A percentile compares a stretch with the other conserved stretches of the same genome.
These are phyloP conservation scores for Ephestia elutella DNA, from an alignment of 1,140 invertebrate species.

Conservation along the genomic window DNA sequence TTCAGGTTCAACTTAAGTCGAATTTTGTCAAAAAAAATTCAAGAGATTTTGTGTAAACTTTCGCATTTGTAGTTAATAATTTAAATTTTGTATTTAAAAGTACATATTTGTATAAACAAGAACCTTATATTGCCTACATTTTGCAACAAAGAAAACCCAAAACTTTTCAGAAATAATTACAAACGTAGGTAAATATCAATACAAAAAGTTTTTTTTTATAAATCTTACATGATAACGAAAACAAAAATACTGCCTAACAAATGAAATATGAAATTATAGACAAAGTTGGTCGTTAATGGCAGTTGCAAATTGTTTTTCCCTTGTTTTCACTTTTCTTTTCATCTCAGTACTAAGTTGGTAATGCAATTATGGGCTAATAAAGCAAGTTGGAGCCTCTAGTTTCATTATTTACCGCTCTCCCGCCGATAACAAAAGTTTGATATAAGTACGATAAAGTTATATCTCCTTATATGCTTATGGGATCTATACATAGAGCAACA, in stretches of 20 bases:
- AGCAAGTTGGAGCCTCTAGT: conserved; percentile 19
- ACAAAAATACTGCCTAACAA: conserved; percentile 30
- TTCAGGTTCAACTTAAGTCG: too few species aligned
- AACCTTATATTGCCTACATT: too few species aligned
- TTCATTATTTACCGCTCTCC: conserved; percentile 14
- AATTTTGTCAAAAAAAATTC: too few species aligned
- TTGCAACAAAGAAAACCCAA: too few species aligned
- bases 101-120: too few species aligned
- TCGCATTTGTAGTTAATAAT: too few species aligned
- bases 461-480: too few species aligned
- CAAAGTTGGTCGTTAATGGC: conserved; percentile 34
- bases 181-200: too few species aligned
- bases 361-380: conserved; percentile 27
- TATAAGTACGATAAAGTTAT: neutral
- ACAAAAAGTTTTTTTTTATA: neutral
- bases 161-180: neutral
- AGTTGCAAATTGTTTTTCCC: conserved; percentile 36
- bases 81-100: too few species aligned
- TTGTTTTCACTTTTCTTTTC: conserved; percentile 30
- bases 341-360: conserved; percentile 16
- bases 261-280: conserved; percentile 42
- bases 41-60: too few species aligned
- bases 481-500: too few species aligned
- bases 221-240: neutral
- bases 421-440: neutral